Percentiles rank a stretch among this genome's conserved stretches.
Evolutionary conservation across 2,113 vertebrate species (phyloP).

Genomic region (Pseudopipra pipra): DNA sequence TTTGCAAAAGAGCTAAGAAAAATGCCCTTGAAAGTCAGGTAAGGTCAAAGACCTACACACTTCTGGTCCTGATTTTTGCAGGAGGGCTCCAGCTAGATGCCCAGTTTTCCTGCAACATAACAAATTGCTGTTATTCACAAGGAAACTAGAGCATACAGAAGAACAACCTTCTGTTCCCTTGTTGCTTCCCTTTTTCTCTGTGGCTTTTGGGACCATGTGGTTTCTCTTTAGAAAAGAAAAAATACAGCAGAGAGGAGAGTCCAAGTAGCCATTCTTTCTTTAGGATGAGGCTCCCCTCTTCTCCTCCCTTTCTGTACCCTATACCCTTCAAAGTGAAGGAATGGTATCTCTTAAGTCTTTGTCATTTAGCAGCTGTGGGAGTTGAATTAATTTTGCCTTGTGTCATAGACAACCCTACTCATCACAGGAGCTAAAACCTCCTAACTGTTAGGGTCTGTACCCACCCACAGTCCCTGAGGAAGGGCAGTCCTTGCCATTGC

Average conservation of each 20-base stretch:
- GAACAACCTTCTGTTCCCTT: not conserved
- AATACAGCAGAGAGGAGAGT: not conserved
- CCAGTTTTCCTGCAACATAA: not conserved
- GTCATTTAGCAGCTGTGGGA: conserved; percentile 17
- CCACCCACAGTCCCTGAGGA: not conserved
- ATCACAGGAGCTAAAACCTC: not conserved
- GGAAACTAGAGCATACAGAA: not conserved
- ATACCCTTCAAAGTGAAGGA: conserved; percentile 46
- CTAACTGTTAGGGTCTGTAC: conserved; percentile 40
- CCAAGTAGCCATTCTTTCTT: not conserved
- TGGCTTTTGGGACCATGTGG: not conserved
- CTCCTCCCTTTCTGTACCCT: conserved; percentile 20
- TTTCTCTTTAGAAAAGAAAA: not conserved
- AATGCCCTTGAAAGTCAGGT: not conserved
- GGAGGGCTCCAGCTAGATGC: not conserved
- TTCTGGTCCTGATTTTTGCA: not conserved
- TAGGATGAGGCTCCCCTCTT: conserved; percentile 37
- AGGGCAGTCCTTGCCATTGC: rapidly evolving
- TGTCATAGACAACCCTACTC: not conserved
- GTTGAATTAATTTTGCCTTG: conserved; percentile 12
- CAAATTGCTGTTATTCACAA: not conserved
- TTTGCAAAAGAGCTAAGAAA: not conserved
- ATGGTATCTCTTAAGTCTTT: conserved; percentile 39
- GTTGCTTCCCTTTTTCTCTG: not conserved
- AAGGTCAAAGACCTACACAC: not conserved